Percentiles rank a stretch among this genome's conserved stretches.
These are phyloP conservation scores for Drosophila lacteicornis DNA, from an alignment of 1,140 invertebrate species.

Conservation along the genomic window DNA sequence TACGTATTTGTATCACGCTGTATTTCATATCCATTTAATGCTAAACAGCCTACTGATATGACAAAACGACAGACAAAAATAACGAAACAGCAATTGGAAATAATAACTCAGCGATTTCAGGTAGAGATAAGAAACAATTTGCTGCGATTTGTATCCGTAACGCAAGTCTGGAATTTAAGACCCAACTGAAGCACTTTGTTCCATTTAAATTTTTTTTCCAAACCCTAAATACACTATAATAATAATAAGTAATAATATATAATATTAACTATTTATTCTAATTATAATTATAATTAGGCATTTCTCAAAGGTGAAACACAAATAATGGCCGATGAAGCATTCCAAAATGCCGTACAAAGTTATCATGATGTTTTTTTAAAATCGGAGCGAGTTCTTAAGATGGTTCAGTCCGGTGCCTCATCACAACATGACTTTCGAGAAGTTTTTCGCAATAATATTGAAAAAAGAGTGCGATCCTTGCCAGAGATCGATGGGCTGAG, in stretches of 20 bases:
- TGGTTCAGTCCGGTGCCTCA: conserved; percentile 98
- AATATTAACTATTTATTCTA: background rate
- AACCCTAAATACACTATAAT: background rate
- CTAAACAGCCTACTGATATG: conserved; percentile 99
- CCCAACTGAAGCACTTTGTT: too few relatives aligned
- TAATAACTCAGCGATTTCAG: conserved; percentile 97
- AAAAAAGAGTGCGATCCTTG: conserved; percentile 97
- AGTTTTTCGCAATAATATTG: conserved; percentile 98
- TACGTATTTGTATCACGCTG: conserved; percentile 99
- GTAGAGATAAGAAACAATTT: conserved; percentile 84
- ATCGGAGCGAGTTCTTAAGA: conserved; percentile 96
- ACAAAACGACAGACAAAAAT: conserved; percentile 96
- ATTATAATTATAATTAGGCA: conserved; percentile 86
- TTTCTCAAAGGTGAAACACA: conserved; percentile 98
- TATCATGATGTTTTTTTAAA: conserved; percentile 99
- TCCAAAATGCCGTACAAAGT: conserved; percentile 98
- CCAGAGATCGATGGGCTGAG: conserved; percentile 99
- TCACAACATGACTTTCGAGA: conserved; percentile 99
- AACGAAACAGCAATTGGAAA: conserved; percentile 97
- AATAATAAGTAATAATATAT: background rate
- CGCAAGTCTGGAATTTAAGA: too few relatives aligned
- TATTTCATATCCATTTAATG: conserved; percentile 99
- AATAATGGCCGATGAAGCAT: conserved; percentile 99
- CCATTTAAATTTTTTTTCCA: background rate
- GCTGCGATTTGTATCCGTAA: background rate